A percentile compares a stretch with the other conserved stretches of the same genome.
Evolutionary conservation across 2,888 invertebrate genomes (phyloP).

Genomic region (Megaustenia siamemsis): DNA sequence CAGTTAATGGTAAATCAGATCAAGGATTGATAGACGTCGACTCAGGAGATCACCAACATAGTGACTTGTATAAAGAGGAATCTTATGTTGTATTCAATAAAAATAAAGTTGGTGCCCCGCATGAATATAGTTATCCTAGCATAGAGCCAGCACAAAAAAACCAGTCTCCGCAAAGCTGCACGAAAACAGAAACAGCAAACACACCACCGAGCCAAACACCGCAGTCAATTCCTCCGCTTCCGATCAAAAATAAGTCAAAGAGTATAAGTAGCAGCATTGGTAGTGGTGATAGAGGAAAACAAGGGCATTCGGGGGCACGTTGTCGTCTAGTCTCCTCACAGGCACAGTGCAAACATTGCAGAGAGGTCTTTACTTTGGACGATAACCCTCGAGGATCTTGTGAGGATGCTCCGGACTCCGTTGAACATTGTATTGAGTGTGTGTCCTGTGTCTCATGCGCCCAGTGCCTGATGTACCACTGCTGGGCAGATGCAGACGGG

Average conservation of each 20-base stretch:
- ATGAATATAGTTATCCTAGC: constrained; percentile 93
- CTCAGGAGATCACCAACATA: constrained; percentile 61
- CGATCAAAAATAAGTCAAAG: constrained; percentile 73
- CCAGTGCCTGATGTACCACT: constrained; percentile 94
- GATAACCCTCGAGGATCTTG: constrained; percentile 90
- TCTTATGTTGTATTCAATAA: constrained; percentile 74
- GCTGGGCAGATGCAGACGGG: constrained; percentile 93
- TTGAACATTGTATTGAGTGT: constrained; percentile 88
- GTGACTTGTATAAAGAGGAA: constrained; percentile 69
- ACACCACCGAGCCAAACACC: constrained; percentile 26
- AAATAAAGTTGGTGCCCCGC: constrained; percentile 78
- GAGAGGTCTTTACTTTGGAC: constrained; percentile 86
- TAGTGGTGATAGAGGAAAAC: constrained; percentile 16
- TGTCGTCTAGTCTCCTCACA: constrained; percentile 62
- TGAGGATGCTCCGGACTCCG: constrained; percentile 89
- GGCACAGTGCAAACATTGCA: constrained; percentile 81
- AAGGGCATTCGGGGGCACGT: constrained; percentile 20
- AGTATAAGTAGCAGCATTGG: constrained; percentile 61
- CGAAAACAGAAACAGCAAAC: constrained; percentile 13
- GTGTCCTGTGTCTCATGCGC: constrained; percentile 93
- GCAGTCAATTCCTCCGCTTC: constrained; percentile 71
- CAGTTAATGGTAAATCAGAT: constrained; percentile 70
- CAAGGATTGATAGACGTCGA: constrained; percentile 68
- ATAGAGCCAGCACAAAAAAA: constrained; percentile 81
- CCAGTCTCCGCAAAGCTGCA: constrained; percentile 71